Evolutionary conservation across 2,113 vertebrate species (phyloP).

Genomic region (Fulica atra): DNA sequence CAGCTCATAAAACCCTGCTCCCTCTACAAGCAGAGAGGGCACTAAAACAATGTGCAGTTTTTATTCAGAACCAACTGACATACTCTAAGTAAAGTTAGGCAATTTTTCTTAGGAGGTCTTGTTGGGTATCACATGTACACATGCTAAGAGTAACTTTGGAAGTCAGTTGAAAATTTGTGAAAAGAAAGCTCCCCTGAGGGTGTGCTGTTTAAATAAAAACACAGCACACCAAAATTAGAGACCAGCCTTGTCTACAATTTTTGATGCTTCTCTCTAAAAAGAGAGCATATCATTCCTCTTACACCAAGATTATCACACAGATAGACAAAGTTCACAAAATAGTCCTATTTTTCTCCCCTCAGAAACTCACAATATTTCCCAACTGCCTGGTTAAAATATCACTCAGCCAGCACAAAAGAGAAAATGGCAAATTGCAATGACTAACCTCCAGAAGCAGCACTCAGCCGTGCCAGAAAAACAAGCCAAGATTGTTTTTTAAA

Average conservation of each 20-base stretch:
- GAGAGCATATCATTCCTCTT: not conserved
- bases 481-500: not conserved
- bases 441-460: not conserved
- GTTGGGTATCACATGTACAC: not conserved
- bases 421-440: conserved; percentile 25
- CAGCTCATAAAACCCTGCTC: not conserved
- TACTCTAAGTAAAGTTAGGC: not conserved
- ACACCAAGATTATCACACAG: not conserved
- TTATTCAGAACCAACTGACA: not conserved
- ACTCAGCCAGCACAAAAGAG: not conserved
- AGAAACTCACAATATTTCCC: conserved; percentile 24
- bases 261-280: not conserved
- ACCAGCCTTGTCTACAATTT: not conserved
- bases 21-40: not conserved
- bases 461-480: not conserved
- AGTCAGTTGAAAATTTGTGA: not conserved
- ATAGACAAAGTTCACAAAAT: conserved; percentile 37
- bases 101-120: not conserved
- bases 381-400: conserved; percentile 56
- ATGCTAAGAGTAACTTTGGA: not conserved
- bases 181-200: not conserved
- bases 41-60: not conserved
- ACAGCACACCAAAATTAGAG: not conserved
- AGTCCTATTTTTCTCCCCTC: not conserved
- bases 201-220: not conserved